Evolutionary conservation across 1,140 invertebrate species (phyloP).

Genomic region (Hermetia illucens): DNA sequence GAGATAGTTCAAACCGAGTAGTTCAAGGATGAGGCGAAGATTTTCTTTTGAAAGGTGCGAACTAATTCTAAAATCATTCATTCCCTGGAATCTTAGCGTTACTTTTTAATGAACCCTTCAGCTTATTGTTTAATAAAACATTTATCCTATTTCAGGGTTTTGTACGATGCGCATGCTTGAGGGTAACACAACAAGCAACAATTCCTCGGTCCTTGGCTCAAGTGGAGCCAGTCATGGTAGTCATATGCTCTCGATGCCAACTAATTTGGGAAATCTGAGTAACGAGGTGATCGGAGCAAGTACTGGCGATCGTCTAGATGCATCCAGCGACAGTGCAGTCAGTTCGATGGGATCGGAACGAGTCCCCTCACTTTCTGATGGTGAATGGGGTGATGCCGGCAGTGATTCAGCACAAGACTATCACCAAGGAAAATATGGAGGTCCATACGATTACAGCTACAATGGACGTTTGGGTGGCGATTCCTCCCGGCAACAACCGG

Average conservation of each 20-base stretch:
- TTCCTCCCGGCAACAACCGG: conserved; percentile 39
- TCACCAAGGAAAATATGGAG: conserved; percentile 48
- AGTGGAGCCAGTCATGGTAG: background rate
- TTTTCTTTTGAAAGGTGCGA: too few relatives aligned
- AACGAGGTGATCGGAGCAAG: conserved; percentile 11
- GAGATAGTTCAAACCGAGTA: too few relatives aligned
- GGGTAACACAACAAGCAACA: conserved; percentile 33
- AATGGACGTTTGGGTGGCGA: conserved; percentile 24
- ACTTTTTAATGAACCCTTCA: too few relatives aligned
- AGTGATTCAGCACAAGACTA: conserved; percentile 65
- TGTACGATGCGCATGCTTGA: conserved; percentile 76
- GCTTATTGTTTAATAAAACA: too few relatives aligned
- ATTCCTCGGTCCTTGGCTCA: conserved; percentile 24
- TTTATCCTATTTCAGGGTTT: conserved; percentile 64
- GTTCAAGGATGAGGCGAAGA: too few relatives aligned
- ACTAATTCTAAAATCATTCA: too few relatives aligned
- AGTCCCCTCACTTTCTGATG: conserved; percentile 73
- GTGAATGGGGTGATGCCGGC: conserved; percentile 76
- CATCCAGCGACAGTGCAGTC: conserved; percentile 73
- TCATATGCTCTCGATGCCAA: conserved; percentile 5
- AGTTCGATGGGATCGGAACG: conserved; percentile 83
- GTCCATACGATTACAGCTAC: conserved; percentile 62
- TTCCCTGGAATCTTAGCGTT: too few relatives aligned
- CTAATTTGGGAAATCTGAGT: conserved; percentile 7
- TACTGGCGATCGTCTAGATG: conserved; percentile 54